Evolutionary conservation across 1,140 invertebrate species (phyloP).

Genomic region (Drosophila littoralis): DNA sequence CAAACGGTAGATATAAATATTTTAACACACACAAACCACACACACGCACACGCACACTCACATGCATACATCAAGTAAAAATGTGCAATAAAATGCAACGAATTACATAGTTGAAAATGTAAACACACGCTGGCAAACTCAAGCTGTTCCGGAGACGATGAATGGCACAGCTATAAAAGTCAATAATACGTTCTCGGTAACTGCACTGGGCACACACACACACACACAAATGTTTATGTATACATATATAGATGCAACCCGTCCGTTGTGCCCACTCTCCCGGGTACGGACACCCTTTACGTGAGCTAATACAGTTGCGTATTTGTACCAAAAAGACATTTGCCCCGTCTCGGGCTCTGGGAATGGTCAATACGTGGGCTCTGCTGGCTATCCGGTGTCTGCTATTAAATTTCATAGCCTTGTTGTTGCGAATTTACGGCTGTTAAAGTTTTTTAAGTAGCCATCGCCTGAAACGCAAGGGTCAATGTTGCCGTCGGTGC

Average conservation of each 20-base stretch:
- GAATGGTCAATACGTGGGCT: conserved; percentile 37
- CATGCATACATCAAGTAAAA: conserved; percentile 24
- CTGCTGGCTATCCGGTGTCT: conserved; percentile 28
- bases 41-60: conserved; percentile 37
- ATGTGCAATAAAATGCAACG: conserved; percentile 77
- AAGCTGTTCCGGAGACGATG: conserved; percentile 15
- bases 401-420: conserved; percentile 80
- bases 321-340: conserved; percentile 29
- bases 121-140: conserved; percentile 62
- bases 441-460: conserved; percentile 75
- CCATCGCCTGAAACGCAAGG: conserved; percentile 43
- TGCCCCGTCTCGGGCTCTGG: conserved; percentile 2
- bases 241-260: too few species aligned
- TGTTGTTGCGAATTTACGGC: conserved; percentile 74
- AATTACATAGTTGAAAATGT: conserved; percentile 81
- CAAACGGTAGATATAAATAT: conserved; percentile 63
- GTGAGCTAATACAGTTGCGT: conserved; percentile 79
- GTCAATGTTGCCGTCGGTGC: not conserved
- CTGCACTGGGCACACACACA: conserved; percentile 9
- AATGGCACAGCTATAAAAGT: conserved; percentile 65
- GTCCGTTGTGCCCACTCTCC: not conserved
- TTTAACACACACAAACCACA: conserved; percentile 53
- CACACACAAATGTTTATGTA: not conserved
- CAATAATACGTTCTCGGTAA: conserved; percentile 68
- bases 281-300: conserved; percentile 36